These are phyloP conservation scores for Melinaea marsaeus DNA, from an alignment of 2,888 invertebrate species.

Conservation along the genomic window DNA sequence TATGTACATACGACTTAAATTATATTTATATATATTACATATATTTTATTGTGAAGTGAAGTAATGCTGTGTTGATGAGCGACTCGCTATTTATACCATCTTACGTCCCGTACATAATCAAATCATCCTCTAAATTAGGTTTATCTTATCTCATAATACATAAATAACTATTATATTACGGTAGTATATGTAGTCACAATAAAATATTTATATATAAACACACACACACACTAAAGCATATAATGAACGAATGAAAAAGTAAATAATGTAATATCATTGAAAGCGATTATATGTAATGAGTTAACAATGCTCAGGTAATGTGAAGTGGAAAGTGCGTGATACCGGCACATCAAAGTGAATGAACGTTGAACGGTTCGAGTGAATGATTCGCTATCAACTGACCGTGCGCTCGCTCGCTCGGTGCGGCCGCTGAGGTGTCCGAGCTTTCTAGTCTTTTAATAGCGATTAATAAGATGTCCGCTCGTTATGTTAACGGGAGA, in stretches of 20 bases:
- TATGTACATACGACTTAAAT: background rate
- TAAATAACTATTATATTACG: background rate
- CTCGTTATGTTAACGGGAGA: slow-evolving; percentile 2
- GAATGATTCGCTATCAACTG: slow-evolving; percentile 63
- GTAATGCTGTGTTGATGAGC: slow-evolving; percentile 19
- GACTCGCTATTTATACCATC: slow-evolving; percentile 31
- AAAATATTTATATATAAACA: background rate
- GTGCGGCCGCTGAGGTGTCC: slow-evolving; percentile 22
- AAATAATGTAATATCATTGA: slow-evolving; percentile 3
- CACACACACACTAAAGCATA: background rate
- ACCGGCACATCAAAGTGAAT: slow-evolving; percentile 67
- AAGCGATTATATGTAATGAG: slow-evolving; percentile 14
- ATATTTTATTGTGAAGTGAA: background rate
- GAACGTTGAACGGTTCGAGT: slow-evolving; percentile 47
- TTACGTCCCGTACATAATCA: slow-evolving; percentile 24
- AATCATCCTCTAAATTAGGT: slow-evolving; percentile 32
- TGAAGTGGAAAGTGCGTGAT: slow-evolving; percentile 63
- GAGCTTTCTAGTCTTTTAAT: slow-evolving; percentile 24
- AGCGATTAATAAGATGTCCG: slow-evolving; percentile 7
- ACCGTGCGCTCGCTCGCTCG: slow-evolving; percentile 38
- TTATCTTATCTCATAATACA: slow-evolving; percentile 11
- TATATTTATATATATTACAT: too few relatives aligned
- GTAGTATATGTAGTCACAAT: too few relatives aligned
- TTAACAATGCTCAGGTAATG: slow-evolving; percentile 33
- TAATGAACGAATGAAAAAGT: background rate